phyloP scores from a whole-genome alignment of 2,888 invertebrate genomes.

The Habroteleia sp. region DNA sequence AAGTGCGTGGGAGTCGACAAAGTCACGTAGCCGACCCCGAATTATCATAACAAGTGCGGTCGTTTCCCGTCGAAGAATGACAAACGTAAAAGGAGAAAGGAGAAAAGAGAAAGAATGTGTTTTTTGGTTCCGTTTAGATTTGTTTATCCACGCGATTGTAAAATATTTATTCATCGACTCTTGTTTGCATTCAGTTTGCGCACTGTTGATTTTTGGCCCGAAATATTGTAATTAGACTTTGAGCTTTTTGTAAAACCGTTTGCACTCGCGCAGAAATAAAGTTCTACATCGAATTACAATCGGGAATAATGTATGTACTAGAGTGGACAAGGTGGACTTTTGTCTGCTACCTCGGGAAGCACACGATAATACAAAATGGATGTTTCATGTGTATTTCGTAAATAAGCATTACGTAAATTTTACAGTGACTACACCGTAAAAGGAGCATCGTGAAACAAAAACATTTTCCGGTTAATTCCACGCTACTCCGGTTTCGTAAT shows the following conservation, averaged over 20 bases:
- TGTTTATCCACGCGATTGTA: constrained; percentile 15
- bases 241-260: constrained; percentile 4
- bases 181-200: not conserved
- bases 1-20: constrained; percentile 31
- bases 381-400: constrained; percentile 48
- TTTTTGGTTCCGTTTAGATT: constrained; percentile 9
- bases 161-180: constrained; percentile 26
- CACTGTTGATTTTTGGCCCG: constrained; percentile 20
- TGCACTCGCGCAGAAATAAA: constrained; percentile 20
- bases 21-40: constrained; percentile 32
- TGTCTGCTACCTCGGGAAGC: constrained; percentile 9
- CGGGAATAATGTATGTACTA: constrained; percentile 33
- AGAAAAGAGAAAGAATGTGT: not conserved
- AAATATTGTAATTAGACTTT: constrained; percentile 28
- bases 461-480: constrained; percentile 6
- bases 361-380: constrained; percentile 45
- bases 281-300: constrained; percentile 24
- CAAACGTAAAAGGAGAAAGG: too few species aligned
- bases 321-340: constrained; percentile 13
- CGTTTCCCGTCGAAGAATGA: constrained; percentile 12
- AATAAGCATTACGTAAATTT: constrained; percentile 44
- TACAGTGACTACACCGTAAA: constrained; percentile 32
- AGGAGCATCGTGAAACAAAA: constrained; percentile 13
- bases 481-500: constrained; percentile 19
- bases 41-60: constrained; percentile 47